Base-by-base conservation (phyloP, 2,113 vertebrate genomes). In the Platichthys flesus region DNA sequence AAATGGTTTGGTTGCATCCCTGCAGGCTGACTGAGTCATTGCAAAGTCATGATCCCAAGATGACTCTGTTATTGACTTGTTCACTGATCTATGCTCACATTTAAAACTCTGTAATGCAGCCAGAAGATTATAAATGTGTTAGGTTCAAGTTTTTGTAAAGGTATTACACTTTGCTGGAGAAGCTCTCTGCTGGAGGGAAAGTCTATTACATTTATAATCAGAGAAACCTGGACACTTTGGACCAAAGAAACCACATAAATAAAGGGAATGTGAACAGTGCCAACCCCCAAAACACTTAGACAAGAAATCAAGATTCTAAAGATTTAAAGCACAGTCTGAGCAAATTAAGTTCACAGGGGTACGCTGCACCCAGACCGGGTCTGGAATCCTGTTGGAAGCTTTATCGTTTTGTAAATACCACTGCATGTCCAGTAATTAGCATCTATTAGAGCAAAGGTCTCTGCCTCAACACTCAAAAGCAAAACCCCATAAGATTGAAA, bases 11-110 rank as follows among this genome's bases (percentile, higher is more conserved):
- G 23, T 28, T 26, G 62, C 42, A 51, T 26, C 24, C 8, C 52
- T 57, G 24, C 52, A 58, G 55, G 12, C 13, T 4, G 7, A 23
- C 16, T 14, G 51, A 21, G 4, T 1, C n/a, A 13, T n/a, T 71
- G 14, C 70, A 56, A 13, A 42, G 68, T 72, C 54, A 66, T 4
- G 13, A 21, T 35, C 31, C 37, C 14, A 20, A 57, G 54, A 66
- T 58, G 16, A 28, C 47, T 60, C 20, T 66, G 42, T 49, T 56
- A 63, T 51, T 67, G 21, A 28, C 3, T 23, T 54, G 3, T 24
- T 26, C 45, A 35, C 45, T 40, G 42, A 74, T 12, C 4, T 3
- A 4, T 26, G 40, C 20, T 49, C 3, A 62, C 58, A 72, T 64
- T 31, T 35, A 66, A 68, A 21, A 21, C 1, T n/a, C 20, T 31